These are phyloP conservation scores for Paracanthobrama guichenoti DNA, from an alignment of 2,113 vertebrate species.

Conservation along the genomic window DNA sequence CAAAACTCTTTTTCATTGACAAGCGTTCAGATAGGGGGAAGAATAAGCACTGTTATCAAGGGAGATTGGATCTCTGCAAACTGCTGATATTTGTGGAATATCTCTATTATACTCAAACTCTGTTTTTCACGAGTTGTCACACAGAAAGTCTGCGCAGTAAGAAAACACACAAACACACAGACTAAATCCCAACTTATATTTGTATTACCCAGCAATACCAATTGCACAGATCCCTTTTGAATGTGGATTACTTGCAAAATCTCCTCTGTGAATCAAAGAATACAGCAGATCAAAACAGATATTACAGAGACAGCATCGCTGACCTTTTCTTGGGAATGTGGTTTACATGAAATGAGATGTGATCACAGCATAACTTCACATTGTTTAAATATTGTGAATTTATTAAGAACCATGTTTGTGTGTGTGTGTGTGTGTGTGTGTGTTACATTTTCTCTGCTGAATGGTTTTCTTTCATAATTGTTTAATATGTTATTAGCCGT, in stretches of 20 bases:
- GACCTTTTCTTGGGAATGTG: not conserved
- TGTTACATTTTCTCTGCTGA: no score
- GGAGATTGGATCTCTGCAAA: conserved; percentile 13
- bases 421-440: no score
- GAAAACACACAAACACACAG: not conserved
- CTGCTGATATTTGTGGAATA: conserved; percentile 16
- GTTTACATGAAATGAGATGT: conserved; percentile 13
- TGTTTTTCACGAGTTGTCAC: conserved; percentile 9
- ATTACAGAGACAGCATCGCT: not conserved
- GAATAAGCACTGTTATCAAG: not conserved
- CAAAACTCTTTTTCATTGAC: conserved; percentile 38
- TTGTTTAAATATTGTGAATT: no score
- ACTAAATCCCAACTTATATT: conserved; percentile 23
- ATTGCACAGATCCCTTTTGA: not conserved
- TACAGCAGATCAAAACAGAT: not conserved
- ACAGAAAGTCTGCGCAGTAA: not conserved
- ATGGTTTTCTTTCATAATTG: no score
- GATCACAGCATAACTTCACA: not conserved
- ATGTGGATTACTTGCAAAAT: not conserved
- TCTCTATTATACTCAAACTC: conserved; percentile 13
- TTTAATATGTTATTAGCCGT: not conserved
- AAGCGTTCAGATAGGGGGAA: conserved; percentile 12
- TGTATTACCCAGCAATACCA: conserved; percentile 17
- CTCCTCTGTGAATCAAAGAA: conserved; percentile 8
- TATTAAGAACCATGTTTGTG: no score